Evolutionary conservation across 2,888 invertebrate species (phyloP), one percentile per base, ranked within the genome.

Genomic region (Ectobius pallidus): DNA sequence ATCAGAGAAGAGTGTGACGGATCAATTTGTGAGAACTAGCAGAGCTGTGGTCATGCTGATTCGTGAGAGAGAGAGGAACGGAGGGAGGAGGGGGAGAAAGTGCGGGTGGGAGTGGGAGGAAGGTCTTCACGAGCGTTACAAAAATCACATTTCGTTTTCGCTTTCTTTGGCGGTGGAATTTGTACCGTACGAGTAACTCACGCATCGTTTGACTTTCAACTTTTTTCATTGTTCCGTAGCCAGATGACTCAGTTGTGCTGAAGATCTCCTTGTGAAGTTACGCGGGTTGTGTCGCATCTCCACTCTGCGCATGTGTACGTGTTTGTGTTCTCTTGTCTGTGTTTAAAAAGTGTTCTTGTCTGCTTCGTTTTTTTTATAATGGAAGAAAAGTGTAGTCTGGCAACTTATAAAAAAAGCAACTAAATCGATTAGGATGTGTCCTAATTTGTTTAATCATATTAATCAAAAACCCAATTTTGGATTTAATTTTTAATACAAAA

Each of bases 131-230:
- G 1, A 22, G 52, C 25, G 14, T 63, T 39, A 63, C 22, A n/a
- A n/a, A 63, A 63, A 63, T 39, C 25, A 63, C 22, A 63, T 42
- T 63, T 63, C 42, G 63, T 42, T 63, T 63, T 63, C 63, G 63
- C 63, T 63, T 63, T 63, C 63, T 63, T 42, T 63, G 42, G 32
- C 22, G 63, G n/a, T 14, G 52, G 52, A 52, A 52, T 52, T 52
- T 52, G 20, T 25, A 52, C 14, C 9, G 25, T 2, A 1, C 22
- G n/a, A 42, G 4, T 42, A 39, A 63, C 63, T 6, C 62, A 62
- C 34, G 62, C 62, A 62, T 3, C 52, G 52, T 11, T 52, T 22
- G n/a, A 52, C 52, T 52, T 52, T 52, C 52, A 52, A 52, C 52
- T 52, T 20, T 49, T 52, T 52, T 18, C 18, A 14, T 2, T 14